Evolutionary conservation across 2,888 invertebrate species (phyloP).

Genomic region (Drosophila conformis): DNA sequence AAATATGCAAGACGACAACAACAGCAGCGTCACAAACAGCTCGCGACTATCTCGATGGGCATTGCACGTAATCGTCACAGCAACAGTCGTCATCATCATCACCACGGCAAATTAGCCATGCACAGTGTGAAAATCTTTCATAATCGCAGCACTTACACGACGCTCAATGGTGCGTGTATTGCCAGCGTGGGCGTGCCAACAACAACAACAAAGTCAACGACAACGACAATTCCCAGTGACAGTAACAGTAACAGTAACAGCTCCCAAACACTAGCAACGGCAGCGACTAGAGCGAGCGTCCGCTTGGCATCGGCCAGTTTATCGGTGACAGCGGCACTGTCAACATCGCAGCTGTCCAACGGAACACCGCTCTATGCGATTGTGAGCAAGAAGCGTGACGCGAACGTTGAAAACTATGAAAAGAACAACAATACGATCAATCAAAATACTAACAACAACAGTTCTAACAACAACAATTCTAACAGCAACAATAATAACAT

Average conservation of each 20-base stretch:
- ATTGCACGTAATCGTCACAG: constrained; percentile 76
- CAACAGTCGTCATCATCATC: constrained; percentile 49
- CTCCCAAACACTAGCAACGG: constrained; percentile 17
- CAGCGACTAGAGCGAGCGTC: constrained; percentile 45
- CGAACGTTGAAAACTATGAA: constrained; percentile 53
- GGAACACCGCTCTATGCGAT: constrained; percentile 79
- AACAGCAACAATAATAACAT: constrained; percentile 25
- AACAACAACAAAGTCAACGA: constrained; percentile 14
- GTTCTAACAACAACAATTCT: constrained; percentile 14
- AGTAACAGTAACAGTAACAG: constrained; percentile 12
- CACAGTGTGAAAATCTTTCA: constrained; percentile 84
- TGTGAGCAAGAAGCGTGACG: constrained; percentile 77
- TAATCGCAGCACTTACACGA: constrained; percentile 74
- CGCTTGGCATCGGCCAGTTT: constrained; percentile 58
- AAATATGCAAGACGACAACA: constrained; percentile 79
- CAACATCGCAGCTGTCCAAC: constrained; percentile 61
- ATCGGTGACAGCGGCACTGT: constrained; percentile 70
- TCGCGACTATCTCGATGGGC: constrained; percentile 69
- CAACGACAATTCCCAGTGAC: constrained; percentile 19
- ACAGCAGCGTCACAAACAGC: constrained; percentile 71
- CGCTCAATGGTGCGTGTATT: constrained; percentile 45
- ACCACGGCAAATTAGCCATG: constrained; percentile 83
- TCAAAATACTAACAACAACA: constrained; percentile 19
- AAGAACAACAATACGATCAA: constrained; percentile 29
- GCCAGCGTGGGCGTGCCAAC: constrained; percentile 40